A percentile compares a stretch with the other conserved stretches of the same genome.
Evolutionary conservation across 2,888 invertebrate genomes (phyloP).

Genomic region (Acleris laterana): DNA sequence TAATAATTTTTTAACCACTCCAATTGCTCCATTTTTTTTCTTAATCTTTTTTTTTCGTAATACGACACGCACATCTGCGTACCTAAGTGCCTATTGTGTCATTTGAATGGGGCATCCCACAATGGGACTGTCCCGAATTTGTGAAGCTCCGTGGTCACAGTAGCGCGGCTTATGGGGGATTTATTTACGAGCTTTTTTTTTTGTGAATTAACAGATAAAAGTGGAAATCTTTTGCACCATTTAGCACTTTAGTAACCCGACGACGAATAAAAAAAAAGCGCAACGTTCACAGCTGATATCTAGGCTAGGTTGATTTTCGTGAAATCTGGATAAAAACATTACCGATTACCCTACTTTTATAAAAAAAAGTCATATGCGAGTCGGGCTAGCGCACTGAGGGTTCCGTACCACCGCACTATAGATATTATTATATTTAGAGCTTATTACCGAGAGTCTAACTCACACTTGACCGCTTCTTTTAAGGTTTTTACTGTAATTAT

Average conservation of each 20-base stretch:
- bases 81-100: slow-evolving; percentile 39
- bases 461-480: too few species aligned
- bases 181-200: slow-evolving; percentile 17
- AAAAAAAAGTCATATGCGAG: too few species aligned
- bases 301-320: too few species aligned
- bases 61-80: slow-evolving; percentile 40
- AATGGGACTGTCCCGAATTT: slow-evolving; percentile 34
- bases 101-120: slow-evolving; percentile 17
- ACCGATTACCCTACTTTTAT: too few species aligned
- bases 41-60: slow-evolving; percentile 31
- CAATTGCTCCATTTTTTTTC: slow-evolving; percentile 25
- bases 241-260: background rate
- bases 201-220: background rate
- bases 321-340: too few species aligned
- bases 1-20: background rate
- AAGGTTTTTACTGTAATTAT: too few species aligned
- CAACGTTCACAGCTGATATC: too few species aligned
- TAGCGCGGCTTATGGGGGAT: slow-evolving; percentile 24
- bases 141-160: slow-evolving; percentile 32
- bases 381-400: too few species aligned
- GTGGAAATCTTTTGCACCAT: background rate
- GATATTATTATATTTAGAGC: too few species aligned
- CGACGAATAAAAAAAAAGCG: too few species aligned
- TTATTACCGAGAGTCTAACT: too few species aligned
- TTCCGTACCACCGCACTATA: too few species aligned